Evolutionary conservation across 1,140 invertebrate genomes (phyloP), one percentile per base, ranked within the genome.

Genomic region (Calliphora vicina): DNA sequence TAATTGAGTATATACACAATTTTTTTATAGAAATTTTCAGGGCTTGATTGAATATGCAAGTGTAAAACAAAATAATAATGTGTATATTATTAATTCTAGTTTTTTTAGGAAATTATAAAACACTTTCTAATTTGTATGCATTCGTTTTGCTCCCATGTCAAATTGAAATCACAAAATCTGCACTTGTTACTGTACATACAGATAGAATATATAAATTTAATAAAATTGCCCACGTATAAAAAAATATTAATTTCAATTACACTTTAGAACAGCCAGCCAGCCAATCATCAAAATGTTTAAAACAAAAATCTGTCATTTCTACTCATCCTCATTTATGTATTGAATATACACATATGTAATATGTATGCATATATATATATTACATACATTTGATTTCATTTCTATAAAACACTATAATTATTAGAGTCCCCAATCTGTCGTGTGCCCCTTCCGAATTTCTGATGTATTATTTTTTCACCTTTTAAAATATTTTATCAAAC

Each of bases 1-100:
- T 81, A 57, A 71, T 81, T 71, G 50, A 81, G 80, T 61, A 61
- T 81, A 81, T 81, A 81, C 57, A 81, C 23, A 81, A 61, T 81
- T 81, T 57, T 80, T 80, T 3, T 81, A 81, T 57, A 81, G 50
- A 81, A 81, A 26, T 23, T 29, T 61, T 35, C 25, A 61, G 45
- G 80, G 80, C 50, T 61, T 35, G 78, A 35, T 50, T 15, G 80
- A 23, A 23, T 43, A 10, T 23, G 35, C 74, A 78, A 78, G 26
- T 43, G 13, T 20, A 76, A 76, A 20, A 81, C 12, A 15, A n/a
- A 25, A 1, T 57, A n/a, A 9, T n/a, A 61, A 80, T 6, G 5
- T 9, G 17, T 57, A 57, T 57, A 15, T 10, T n/a, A 57, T 57
- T 45, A 20, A 43, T 13, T 27, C 29, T 43, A 80, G 35, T 43